Evolutionary conservation across 2,797 vertebrate genomes (phyloP).

Genomic region (Spatula clypeata): DNA sequence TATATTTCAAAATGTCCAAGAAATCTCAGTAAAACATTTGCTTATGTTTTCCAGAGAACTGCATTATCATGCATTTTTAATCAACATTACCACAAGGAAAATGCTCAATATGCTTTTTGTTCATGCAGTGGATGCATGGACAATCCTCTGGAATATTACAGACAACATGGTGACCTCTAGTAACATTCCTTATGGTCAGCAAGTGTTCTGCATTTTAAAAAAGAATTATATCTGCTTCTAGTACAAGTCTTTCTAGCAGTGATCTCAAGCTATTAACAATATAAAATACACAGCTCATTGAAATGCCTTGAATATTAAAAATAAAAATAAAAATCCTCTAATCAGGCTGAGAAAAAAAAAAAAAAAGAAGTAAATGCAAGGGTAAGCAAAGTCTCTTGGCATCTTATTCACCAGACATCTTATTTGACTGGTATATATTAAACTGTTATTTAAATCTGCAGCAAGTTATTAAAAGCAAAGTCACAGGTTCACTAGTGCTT

Average conservation of each 20-base stretch:
- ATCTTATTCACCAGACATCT: neutral
- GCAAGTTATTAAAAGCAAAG: conserved; percentile 49
- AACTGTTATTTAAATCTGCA: conserved; percentile 43
- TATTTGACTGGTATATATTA: conserved; percentile 37
- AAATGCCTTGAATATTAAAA: conserved; percentile 29
- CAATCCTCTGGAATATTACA: neutral
- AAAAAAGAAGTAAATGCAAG: conserved; percentile 28
- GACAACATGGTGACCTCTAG: neutral
- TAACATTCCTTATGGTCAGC: neutral
- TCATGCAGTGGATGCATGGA: neutral
- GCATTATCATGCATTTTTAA: neutral
- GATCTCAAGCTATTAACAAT: neutral
- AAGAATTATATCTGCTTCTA: neutral
- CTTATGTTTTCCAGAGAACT: accelerated
- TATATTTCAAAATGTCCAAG: neutral
- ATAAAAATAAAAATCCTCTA: neutral
- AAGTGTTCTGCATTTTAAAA: conserved; percentile 2
- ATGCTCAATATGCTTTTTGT: neutral
- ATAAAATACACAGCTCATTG: neutral
- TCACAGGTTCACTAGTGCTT: conserved; percentile 2
- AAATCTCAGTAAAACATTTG: neutral
- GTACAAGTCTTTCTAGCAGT: neutral
- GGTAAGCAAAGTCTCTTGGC: conserved; percentile 20
- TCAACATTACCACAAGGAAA: neutral
- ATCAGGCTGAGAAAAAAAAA: conserved; percentile 30